phyloP scores from a whole-genome alignment of 2,113 vertebrate species.

The Copsychus sechellarum region DNA sequence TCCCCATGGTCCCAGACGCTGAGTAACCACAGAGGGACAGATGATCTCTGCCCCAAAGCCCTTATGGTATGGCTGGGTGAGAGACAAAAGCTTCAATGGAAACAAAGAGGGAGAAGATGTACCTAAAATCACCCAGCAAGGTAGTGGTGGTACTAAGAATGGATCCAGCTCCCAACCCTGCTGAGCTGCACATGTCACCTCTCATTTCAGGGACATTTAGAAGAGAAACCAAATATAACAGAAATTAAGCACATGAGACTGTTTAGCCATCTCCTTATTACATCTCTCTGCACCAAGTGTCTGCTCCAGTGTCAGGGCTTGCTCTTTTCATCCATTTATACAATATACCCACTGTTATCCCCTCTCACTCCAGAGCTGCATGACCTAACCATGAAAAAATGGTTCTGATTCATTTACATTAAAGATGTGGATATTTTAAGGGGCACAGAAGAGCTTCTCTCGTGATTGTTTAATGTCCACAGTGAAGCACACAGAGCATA shows the following conservation, averaged over 20 bases:
- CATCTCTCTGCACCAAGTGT: background rate
- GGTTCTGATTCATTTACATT: slow-evolving; percentile 61
- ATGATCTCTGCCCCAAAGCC: background rate
- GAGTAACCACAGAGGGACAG: background rate
- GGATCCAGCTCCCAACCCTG: background rate
- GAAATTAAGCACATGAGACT: background rate
- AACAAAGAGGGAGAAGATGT: background rate
- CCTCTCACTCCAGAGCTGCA: background rate
- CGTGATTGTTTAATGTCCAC: slow-evolving; percentile 23
- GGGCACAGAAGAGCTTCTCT: slow-evolving; percentile 41
- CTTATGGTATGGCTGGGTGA: background rate
- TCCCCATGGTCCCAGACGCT: background rate
- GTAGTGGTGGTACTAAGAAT: fast-evolving
- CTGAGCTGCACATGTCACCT: background rate
- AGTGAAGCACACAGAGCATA: slow-evolving; percentile 33
- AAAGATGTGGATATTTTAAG: slow-evolving; percentile 54
- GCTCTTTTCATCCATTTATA: slow-evolving; percentile 10
- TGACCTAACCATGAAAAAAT: slow-evolving; percentile 45
- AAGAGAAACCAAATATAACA: background rate
- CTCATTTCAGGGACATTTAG: background rate
- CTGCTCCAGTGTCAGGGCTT: background rate
- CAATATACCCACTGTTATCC: slow-evolving; percentile 53
- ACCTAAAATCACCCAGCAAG: background rate
- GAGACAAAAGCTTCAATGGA: background rate
- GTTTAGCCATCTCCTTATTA: background rate